Percentiles rank a stretch among this genome's conserved stretches.
Conservation (phyloP, 1,140 invertebrate species). For the Drosophila miranda region DNA sequence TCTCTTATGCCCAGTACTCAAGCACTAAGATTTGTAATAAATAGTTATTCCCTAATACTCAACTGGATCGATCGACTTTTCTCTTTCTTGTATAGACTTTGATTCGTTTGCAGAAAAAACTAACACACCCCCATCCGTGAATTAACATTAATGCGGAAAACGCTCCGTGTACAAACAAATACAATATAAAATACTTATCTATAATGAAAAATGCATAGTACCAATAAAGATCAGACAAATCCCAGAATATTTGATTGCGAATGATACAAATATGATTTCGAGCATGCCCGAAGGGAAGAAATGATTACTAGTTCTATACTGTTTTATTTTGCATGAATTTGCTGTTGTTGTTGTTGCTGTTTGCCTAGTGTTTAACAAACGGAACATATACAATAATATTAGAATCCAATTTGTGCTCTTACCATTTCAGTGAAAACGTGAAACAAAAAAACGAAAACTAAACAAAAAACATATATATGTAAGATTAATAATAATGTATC, state of each 20-base stretch:
- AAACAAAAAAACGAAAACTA: conserved; percentile 11
- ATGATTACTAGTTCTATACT: conserved; percentile 17
- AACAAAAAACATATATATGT: background rate
- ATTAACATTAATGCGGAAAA: too few species aligned
- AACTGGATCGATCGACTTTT: too few species aligned
- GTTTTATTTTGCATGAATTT: conserved; percentile 22
- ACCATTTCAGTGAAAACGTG: conserved; percentile 72
- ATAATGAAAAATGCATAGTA: conserved; percentile 39
- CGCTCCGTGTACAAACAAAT: too few species aligned
- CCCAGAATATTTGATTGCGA: conserved; percentile 23
- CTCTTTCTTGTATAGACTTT: too few species aligned
- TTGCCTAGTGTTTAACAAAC: background rate
- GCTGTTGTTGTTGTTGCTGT: background rate
- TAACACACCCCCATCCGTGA: too few species aligned
- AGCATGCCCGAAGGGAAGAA: conserved; percentile 35
- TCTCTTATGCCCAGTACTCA: too few species aligned
- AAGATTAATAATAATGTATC: too few species aligned
- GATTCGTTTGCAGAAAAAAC: too few species aligned
- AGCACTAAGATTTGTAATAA: too few species aligned
- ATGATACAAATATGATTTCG: background rate
- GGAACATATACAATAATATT: conserved; percentile 49
- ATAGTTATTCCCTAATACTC: too few species aligned
- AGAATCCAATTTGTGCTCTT: conserved; percentile 56
- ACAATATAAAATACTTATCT: conserved; percentile 41
- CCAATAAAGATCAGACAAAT: conserved; percentile 50